Base-by-base conservation (phyloP, 2,888 invertebrate species). In the Pyralis farinalis region DNA sequence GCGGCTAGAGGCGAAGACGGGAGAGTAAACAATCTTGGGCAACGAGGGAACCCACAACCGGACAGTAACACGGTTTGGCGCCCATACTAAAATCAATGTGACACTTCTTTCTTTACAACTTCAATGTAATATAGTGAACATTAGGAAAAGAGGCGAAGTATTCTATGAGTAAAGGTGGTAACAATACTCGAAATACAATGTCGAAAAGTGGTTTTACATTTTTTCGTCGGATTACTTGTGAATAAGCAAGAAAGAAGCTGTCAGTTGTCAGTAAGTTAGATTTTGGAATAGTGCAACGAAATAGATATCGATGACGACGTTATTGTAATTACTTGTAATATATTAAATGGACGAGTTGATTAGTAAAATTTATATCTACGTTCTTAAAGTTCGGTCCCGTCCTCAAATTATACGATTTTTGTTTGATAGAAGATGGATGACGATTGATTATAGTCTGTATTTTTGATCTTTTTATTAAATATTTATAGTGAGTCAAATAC, bases 1-100 rank as follows among this genome's bases (percentile, higher is more conserved):
- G 92, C 91, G 20, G 91, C 91, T 7, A 72, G 85, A 41, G 90
- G 90, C 0, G 90, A 92, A 54, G 91, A 91, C 51, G 92, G 90
- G 1, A 87, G 92, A 55, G 91, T 86, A n/a, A 88, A 82, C 49
- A 88, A 76, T 53, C 66, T 89, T 25, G 90, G 88, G 21, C 92
- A 90, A 53, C 78, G 91, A 52, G 92, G 92, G n/a, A 91, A 91
- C 51, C 91, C 90, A 10, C 91, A 91, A 53, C 91, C 91, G 44
- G 91, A 91, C 47, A 90, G 91, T 53, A 92, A 94, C 68, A 93
- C 94, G 32, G 94, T 94, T 38, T 95, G 94, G 94, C 88, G 94
- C 78, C 94, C 94, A 54, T 94, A 94, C 88, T 94, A 90, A 87
- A 73, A 58, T 40, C 54, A 51, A 46, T 50, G 52, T 59, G 63